Conservation (phyloP, 2,797 vertebrate species). For the Cyclura pinguis region DNA sequence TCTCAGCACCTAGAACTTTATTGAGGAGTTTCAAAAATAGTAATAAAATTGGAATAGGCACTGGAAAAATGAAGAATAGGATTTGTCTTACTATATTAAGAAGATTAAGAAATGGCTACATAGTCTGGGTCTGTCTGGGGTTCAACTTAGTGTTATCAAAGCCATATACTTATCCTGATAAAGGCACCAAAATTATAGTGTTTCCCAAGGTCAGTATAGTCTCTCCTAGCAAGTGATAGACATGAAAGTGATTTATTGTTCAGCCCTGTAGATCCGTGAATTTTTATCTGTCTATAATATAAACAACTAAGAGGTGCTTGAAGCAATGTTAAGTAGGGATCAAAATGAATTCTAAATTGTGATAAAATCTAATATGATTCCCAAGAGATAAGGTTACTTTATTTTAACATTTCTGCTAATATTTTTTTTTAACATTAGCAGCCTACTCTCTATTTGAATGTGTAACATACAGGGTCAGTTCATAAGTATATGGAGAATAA, state of each 20-base stretch:
- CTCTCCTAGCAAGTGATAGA: constrained; percentile 61
- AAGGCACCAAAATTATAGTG: constrained; percentile 72
- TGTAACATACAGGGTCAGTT: not conserved
- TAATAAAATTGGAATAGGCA: constrained; percentile 82
- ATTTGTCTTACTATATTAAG: constrained; percentile 80
- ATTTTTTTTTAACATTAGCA: constrained; percentile 45
- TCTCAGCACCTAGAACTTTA: constrained; percentile 58
- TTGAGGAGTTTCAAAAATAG: constrained; percentile 75
- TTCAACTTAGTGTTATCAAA: constrained; percentile 77
- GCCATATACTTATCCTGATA: constrained; percentile 73
- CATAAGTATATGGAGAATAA: not conserved
- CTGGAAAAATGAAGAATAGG: constrained; percentile 79
- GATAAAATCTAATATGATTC: constrained; percentile 68
- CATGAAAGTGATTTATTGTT: constrained; percentile 75
- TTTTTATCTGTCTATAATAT: constrained; percentile 64
- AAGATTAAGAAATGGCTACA: constrained; percentile 79
- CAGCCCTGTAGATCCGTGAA: constrained; percentile 46
- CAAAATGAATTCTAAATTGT: constrained; percentile 76
- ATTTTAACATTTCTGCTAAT: constrained; percentile 35
- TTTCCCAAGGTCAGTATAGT: constrained; percentile 80
- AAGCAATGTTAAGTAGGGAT: constrained; percentile 66
- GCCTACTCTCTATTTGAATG: constrained; percentile 33
- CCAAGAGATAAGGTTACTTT: constrained; percentile 57
- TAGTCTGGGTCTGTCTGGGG: constrained; percentile 70
- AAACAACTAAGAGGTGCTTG: constrained; percentile 72